A percentile compares a stretch with the other conserved stretches of the same genome.
Conservation (phyloP, 2,113 vertebrate species). For the Cyprinodon tularosa region DNA sequence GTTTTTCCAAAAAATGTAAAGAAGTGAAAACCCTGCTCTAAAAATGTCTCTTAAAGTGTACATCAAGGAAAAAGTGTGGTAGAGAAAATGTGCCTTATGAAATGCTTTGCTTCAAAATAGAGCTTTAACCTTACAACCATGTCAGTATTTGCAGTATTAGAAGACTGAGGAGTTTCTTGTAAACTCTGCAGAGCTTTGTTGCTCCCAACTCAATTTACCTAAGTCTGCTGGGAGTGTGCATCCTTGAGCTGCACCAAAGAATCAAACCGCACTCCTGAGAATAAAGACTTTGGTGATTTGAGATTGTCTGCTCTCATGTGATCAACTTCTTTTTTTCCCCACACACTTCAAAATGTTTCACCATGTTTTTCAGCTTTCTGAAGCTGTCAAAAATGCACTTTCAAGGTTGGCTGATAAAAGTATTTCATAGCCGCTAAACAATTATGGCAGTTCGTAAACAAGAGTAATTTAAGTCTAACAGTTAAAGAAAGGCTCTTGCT, state of each 20-base stretch:
- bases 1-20: too few species aligned
- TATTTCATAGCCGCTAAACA: conserved; percentile 28
- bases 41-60: too few species aligned
- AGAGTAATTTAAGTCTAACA: background rate
- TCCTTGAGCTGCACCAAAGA: conserved; percentile 32
- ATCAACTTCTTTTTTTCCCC: conserved; percentile 4
- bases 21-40: too few species aligned
- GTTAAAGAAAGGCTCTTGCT: conserved; percentile 2
- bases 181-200: conserved; percentile 26
- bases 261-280: conserved; percentile 40
- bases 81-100: background rate
- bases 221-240: conserved; percentile 34
- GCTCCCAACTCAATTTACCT: conserved; percentile 9
- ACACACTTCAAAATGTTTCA: conserved; percentile 35
- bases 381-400: conserved; percentile 33
- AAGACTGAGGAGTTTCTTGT: conserved; percentile 24
- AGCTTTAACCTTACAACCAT: conserved; percentile 42
- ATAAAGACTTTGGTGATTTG: conserved; percentile 43
- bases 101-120: conserved; percentile 14
- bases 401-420: conserved; percentile 38
- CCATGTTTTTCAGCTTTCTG: conserved; percentile 22
- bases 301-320: conserved; percentile 43
- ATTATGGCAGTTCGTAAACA: conserved; percentile 15
- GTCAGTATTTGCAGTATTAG: conserved; percentile 34
- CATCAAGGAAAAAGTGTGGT: too few species aligned